These are phyloP conservation scores for Tipula unca DNA, from an alignment of 2,888 invertebrate genomes.

Conservation along the genomic window DNA sequence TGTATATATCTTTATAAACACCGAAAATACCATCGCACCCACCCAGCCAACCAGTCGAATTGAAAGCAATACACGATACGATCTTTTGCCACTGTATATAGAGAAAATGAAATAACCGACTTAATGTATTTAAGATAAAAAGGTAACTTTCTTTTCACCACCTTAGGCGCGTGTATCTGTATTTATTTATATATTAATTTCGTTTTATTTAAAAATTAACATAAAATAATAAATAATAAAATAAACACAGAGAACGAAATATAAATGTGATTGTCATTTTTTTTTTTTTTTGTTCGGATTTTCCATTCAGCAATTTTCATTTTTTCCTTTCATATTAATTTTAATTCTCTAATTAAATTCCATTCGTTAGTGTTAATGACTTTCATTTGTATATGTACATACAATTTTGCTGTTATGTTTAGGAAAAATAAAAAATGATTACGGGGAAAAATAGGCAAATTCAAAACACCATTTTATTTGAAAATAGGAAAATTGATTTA, in stretches of 20 bases:
- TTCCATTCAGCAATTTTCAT: neutral
- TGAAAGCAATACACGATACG: neutral
- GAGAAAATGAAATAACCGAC: neutral
- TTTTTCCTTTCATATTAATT: neutral
- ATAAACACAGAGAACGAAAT: neutral
- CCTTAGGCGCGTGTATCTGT: neutral
- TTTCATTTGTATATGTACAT: neutral
- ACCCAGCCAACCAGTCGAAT: neutral
- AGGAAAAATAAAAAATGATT: neutral
- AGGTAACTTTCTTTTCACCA: neutral
- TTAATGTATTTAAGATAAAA: neutral
- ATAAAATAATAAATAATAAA: conserved; percentile 14
- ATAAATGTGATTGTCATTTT: neutral
- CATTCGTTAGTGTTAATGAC: conserved; percentile 8
- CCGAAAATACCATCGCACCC: neutral
- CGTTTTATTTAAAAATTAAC: neutral
- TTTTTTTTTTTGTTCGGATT: neutral
- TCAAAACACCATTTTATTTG: neutral
- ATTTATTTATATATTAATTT: neutral
- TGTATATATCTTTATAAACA: neutral
- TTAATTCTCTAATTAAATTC: conserved; percentile 8
- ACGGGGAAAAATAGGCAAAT: neutral
- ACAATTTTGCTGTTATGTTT: neutral
- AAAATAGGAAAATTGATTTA: neutral
- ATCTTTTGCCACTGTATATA: neutral